phyloP scores from a whole-genome alignment of 2,113 vertebrate genomes.

The Crotophaga sulcirostris region DNA sequence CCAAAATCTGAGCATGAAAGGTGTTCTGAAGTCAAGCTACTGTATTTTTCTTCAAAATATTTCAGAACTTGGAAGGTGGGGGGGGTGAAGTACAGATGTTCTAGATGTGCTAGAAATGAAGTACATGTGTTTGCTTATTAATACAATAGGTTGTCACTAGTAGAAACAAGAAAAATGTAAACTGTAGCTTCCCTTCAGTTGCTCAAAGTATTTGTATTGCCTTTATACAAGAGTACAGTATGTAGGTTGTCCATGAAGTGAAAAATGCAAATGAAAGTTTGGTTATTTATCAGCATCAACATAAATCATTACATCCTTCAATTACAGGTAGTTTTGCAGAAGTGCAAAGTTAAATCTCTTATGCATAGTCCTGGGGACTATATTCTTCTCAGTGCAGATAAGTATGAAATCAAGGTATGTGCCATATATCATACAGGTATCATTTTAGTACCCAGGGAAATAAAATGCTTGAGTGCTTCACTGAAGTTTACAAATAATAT shows the following conservation, averaged over 20 bases:
- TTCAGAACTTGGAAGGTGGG: neutral
- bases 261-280: neutral
- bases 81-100: neutral
- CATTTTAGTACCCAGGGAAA: neutral
- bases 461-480: neutral
- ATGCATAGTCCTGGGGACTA: constrained; percentile 96
- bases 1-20: neutral
- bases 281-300: neutral
- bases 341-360: constrained; percentile 93
- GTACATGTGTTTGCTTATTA: neutral
- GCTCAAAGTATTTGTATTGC: neutral
- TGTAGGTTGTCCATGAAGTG: neutral
- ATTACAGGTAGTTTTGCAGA: constrained; percentile 91
- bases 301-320: neutral
- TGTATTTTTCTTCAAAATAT: neutral
- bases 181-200: neutral
- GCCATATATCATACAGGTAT: neutral
- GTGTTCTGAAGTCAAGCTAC: neutral
- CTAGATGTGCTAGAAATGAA: neutral
- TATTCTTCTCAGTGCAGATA: constrained; percentile 95
- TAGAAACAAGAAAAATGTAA: neutral
- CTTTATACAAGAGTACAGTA: neutral
- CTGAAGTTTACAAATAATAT: neutral
- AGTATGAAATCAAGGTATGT: constrained; percentile 98
- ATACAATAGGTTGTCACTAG: neutral